Percentiles rank a stretch among this genome's conserved stretches.
These are phyloP conservation scores for Eciton burchellii DNA, from an alignment of 1,140 invertebrate genomes.

Conservation along the genomic window DNA sequence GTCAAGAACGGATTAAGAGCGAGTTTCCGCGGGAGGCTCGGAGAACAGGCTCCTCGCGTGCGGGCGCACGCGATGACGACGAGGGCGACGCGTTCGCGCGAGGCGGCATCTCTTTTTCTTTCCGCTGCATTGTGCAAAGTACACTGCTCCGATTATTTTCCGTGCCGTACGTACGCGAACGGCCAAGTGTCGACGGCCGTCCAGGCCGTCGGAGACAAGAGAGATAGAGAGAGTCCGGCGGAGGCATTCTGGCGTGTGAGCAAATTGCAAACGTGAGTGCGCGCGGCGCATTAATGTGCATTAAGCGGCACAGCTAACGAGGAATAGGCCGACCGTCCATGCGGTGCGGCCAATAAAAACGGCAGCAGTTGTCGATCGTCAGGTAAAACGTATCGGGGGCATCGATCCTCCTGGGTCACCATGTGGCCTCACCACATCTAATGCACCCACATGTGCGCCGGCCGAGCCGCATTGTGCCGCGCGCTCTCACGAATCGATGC, in stretches of 20 bases:
- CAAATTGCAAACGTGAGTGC: slow-evolving; percentile 58
- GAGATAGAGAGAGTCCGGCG: not conserved
- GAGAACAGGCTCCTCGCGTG: not conserved
- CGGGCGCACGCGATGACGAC: too few species aligned
- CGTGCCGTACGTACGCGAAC: not conserved
- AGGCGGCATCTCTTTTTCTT: slow-evolving; percentile 27
- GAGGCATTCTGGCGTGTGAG: slow-evolving; percentile 43
- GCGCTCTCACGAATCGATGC: slow-evolving; percentile 32
- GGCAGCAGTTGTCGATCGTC: slow-evolving; percentile 62
- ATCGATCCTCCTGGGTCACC: slow-evolving; percentile 83
- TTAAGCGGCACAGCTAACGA: slow-evolving; percentile 60
- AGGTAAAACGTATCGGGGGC: slow-evolving; percentile 79
- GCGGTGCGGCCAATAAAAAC: slow-evolving; percentile 32
- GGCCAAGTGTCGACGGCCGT: slow-evolving; percentile 49
- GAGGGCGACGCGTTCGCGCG: not conserved
- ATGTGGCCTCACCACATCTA: slow-evolving; percentile 72
- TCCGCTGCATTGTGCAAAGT: slow-evolving; percentile 53
- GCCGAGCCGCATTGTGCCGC: slow-evolving; percentile 19
- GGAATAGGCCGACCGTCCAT: slow-evolving; percentile 57
- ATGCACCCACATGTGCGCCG: slow-evolving; percentile 62
- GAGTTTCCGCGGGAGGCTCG: slow-evolving; percentile 6
- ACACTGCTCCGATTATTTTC: slow-evolving; percentile 48
- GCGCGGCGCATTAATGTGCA: slow-evolving; percentile 53
- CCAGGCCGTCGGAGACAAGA: slow-evolving; percentile 7
- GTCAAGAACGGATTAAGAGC: not conserved